Evolutionary conservation across 2,113 vertebrate genomes (phyloP), one percentile per base, ranked within the genome.

Genomic region (Poeciliopsis turrubarensis): DNA sequence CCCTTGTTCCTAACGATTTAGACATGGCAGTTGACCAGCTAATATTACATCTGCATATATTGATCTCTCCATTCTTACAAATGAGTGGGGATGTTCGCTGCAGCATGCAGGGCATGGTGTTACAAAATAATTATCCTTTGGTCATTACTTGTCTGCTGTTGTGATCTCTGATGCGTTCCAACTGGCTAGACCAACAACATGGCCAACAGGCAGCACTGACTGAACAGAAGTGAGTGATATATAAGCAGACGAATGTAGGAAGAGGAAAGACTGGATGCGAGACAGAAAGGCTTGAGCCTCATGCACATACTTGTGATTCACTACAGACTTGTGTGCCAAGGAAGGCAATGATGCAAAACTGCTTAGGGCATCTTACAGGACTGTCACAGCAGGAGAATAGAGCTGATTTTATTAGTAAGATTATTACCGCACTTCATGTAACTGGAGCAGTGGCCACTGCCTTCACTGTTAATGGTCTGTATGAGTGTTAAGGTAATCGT

Each of bases 391-490:
- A 81, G 82, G 64, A 54, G 32, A 70, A 85, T 73, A 89, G 76
- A 82, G 79, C 87, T 89, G 85, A 89, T 92, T 92, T 93, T 93
- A 92, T 93, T 93, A 89, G 92, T 93, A 92, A 87, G 87, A 92
- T 93, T 91, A 91, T 92, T 91, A 92, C 93, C 89, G 80, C 74
- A 83, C 80, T 88, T 84, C 77, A 76, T 89, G 82, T 80, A 81
- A 84, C 79, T 66, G 64, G 81, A 84, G 73, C 77, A 85, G 64
- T 14, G 77, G 68, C 85, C 79, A 80, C 70, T 65, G 65, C 82
- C 87, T 92, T 92, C 91, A 85, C 88, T 83, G 67, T 73, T 85
- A 78, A 70, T 71, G 61, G 34, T 60, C 8, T 80, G 68, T 51
- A 29, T 27, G 47, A 62, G 37, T 70, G 73, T 51, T 9, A 29